These are phyloP conservation scores for Nomada ferruginata DNA, from an alignment of 2,888 invertebrate species.

Conservation along the genomic window DNA sequence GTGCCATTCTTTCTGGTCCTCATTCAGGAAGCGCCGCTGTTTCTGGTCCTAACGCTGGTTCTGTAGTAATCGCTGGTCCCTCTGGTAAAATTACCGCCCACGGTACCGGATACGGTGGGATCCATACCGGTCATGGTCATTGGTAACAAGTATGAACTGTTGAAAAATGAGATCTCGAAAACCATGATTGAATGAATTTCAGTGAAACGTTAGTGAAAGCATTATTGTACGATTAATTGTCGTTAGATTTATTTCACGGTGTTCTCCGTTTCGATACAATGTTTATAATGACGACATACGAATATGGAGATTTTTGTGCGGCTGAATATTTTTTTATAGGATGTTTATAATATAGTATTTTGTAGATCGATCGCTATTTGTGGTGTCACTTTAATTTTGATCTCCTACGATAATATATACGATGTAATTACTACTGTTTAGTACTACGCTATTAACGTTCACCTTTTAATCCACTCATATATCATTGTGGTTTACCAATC, in stretches of 20 bases:
- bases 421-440: conserved; percentile 6
- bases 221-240: background rate
- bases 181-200: conserved; percentile 2
- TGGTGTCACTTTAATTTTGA: conserved; percentile 35
- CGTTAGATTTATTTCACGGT: conserved; percentile 8
- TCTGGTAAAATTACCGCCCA: conserved; percentile 82
- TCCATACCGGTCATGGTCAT: conserved; percentile 77
- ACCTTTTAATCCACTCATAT: background rate
- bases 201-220: conserved; percentile 12
- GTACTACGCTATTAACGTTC: background rate
- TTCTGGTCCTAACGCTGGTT: conserved; percentile 79
- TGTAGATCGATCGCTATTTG: conserved; percentile 7
- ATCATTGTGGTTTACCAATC: background rate
- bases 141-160: conserved; percentile 49
- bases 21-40: conserved; percentile 80
- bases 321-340: conserved; percentile 3
- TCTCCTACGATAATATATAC: conserved; percentile 45
- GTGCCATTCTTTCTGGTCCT: conserved; percentile 80
- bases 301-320: background rate
- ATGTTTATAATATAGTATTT: background rate
- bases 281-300: background rate
- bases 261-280: conserved; percentile 18
- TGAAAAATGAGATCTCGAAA: background rate
- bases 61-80: conserved; percentile 81
- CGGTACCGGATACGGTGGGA: conserved; percentile 80